These are phyloP conservation scores for Myotis planiceps DNA, from an alignment of 2,797 vertebrate species.

Conservation along the genomic window DNA sequence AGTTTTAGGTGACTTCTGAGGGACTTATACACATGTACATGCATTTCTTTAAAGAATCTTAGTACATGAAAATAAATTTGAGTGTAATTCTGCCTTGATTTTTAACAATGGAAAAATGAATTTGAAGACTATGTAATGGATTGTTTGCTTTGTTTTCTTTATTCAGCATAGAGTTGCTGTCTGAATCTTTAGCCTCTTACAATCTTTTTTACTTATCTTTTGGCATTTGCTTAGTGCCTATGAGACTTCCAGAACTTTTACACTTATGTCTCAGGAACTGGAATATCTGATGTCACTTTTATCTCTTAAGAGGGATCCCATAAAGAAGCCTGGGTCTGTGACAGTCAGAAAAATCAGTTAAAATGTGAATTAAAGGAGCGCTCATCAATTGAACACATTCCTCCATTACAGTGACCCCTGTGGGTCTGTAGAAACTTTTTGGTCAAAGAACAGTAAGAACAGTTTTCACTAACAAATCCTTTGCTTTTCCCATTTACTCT, in stretches of 20 bases:
- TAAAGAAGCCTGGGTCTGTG: background rate
- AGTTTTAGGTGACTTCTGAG: background rate
- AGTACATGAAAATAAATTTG: background rate
- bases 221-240: background rate
- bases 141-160: background rate
- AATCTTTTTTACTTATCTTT: background rate
- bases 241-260: constrained; percentile 23
- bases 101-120: constrained; percentile 10
- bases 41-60: background rate
- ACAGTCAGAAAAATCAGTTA: constrained; percentile 10
- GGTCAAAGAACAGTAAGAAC: constrained; percentile 34
- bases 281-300: background rate
- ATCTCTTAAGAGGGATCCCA: background rate
- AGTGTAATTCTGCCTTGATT: background rate
- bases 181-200: background rate
- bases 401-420: constrained; percentile 34
- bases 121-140: background rate
- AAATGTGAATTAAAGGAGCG: constrained; percentile 50
- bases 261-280: background rate
- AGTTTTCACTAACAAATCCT: background rate
- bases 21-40: background rate
- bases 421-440: constrained; percentile 31
- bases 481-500: constrained; percentile 3
- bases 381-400: background rate
- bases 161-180: background rate